Base-by-base conservation (phyloP, 2,113 vertebrate species). In the Hippocampus abdominalis region DNA sequence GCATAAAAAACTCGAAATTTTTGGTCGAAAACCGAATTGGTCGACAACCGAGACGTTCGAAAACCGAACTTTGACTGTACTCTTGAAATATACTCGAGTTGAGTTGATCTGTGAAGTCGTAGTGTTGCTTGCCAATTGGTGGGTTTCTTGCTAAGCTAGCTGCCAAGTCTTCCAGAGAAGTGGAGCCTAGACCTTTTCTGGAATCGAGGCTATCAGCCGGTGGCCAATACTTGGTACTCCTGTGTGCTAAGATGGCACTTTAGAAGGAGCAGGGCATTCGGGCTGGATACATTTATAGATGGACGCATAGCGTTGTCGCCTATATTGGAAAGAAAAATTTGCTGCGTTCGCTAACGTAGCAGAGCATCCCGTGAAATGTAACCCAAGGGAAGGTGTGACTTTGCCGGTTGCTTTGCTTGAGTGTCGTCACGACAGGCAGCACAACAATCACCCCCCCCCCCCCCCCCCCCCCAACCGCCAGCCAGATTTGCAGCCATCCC, bases 401-500 rank as follows among this genome's bases (percentile, higher is more conserved):
- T 40, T 42, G 4, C 36, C 18, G 61, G 63, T 44, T 70, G 57
- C 54, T 71, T 54, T 73, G 59, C 51, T 66, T 70, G 68, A 72
- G 54, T 68, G 62, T 62, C 71, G 67, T 51, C 32, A 62, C 42
- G 60, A 18, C 12, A 69, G 23, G 71, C 78, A 66, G 74, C 21
- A 66, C 57, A 64, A 42, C 39, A 46, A 61, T 71, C 68, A 54
- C 64, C 57, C 27, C 23, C 64, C 69, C 56, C 49, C 62, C 46
- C 23, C 46, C 78, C 66, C 0, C 42, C 42, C 12, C 27, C 1
- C 8, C 8, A 25, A 12, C n/a, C 23, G 21, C 27, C 49, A 49
- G 29, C 64, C 68, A 49, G 82, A 75, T 81, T 78, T 74, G 66
- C 69, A 64, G 62, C 39, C 1, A 44, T 77, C 71, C 27, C 78